Percentiles rank a stretch among this genome's conserved stretches.
Conservation (phyloP, 2,797 vertebrate genomes). For the Odontamblyopus rebecca region DNA sequence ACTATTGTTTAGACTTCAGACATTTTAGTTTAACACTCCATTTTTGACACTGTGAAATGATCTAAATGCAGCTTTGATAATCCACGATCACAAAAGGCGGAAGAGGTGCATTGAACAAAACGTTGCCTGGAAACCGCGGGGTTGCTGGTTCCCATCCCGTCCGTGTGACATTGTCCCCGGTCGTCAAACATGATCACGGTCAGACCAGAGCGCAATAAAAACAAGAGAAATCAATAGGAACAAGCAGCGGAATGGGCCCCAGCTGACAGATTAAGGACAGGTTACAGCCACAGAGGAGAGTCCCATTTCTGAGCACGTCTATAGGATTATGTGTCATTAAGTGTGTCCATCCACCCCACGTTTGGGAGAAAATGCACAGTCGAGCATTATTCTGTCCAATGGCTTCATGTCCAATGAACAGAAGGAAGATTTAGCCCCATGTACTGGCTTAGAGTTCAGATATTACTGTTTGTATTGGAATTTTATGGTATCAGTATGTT, state of each 20-base stretch:
- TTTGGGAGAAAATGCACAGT: conserved; percentile 27
- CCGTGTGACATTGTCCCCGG: not conserved
- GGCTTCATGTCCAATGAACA: conserved; percentile 25
- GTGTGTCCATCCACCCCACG: conserved; percentile 18
- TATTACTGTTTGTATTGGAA: too few relatives aligned
- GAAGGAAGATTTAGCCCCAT: too few relatives aligned
- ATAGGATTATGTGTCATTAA: conserved; percentile 41
- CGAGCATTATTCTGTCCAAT: conserved; percentile 3
- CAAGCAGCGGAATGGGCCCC: conserved; percentile 17
- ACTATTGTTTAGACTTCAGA: too few relatives aligned
- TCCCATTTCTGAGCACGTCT: conserved; percentile 35
- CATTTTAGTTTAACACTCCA: too few relatives aligned
- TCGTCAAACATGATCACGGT: conserved; percentile 50
- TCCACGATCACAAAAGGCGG: too few relatives aligned
- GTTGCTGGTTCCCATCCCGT: not conserved
- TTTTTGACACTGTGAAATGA: too few relatives aligned
- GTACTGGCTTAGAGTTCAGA: too few relatives aligned
- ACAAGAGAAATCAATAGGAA: conserved; percentile 46
- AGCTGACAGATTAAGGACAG: conserved; percentile 56
- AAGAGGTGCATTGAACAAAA: too few relatives aligned
- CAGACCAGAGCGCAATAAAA: conserved; percentile 37
- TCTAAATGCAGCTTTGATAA: too few relatives aligned
- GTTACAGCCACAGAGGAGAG: conserved; percentile 35
- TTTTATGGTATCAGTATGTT: too few relatives aligned
- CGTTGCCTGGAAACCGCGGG: too few relatives aligned